Base-by-base conservation (phyloP, 2,888 invertebrate species). In the Brenthis daphne region DNA sequence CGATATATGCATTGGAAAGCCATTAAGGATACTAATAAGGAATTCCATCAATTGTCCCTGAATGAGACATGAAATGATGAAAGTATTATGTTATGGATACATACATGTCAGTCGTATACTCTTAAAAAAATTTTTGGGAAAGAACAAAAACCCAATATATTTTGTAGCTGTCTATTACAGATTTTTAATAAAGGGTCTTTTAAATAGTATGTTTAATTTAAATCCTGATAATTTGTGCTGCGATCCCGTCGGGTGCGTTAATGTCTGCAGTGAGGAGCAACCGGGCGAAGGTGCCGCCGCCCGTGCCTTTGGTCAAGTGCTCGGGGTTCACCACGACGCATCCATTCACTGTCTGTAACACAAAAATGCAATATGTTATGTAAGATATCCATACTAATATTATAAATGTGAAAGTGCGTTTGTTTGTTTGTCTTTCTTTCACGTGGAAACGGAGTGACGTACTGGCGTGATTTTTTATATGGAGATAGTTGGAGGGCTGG, bases 271-370 rank as follows among this genome's bases (percentile, higher is more conserved):
- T 81, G 20, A 97, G 84, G 66, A 94, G 90, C 1, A 97, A 83
- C 37, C 96, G 94, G 0, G 96, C 96, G 89, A 96, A 98, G 0
- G 96, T 96, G 57, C 97, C 97, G 5, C 96, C 96, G 37, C 94
- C 94, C 13, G 93, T 87, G 47, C 96, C 96, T 84, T 97, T 97
- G 0, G 95, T 93, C 65, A 98, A 83, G 70, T 96, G 94, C 76
- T 97, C 98, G 0, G 98, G 98, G 91, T 99, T 99, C 24, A 98
- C 91, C 13, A 97, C 96, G 47, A 97, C 90, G 77, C 96, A 96
- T 1, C 95, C 96, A 77, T 95, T 94, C 24, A 97, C 94, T 76
- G 96, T 94, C 96, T 97, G 92, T 93, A 77, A 51, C 37, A 58
- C 14, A 51, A 50, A 6, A 85, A 53, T 6, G 20, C 5, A 63